Evolutionary conservation across 2,888 invertebrate species (phyloP), one percentile per base, ranked within the genome.

Genomic region (Trachelus stipa): DNA sequence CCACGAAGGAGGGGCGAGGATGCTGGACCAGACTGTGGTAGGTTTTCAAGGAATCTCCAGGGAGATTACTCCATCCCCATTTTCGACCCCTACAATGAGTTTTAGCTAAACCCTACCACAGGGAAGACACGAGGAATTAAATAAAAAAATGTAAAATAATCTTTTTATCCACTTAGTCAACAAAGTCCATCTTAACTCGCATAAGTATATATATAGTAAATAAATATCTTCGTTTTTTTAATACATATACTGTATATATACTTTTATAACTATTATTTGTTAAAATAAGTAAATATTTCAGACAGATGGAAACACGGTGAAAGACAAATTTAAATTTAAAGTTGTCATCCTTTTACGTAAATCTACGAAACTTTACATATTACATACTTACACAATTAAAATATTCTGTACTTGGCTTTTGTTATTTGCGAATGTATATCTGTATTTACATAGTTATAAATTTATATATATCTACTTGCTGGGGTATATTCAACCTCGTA

Each of bases 331-430:
- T 56, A 9, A 23, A 56, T 56, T 0, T 23, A 23, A 23, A 2
- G 56, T 56, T 23, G 9, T 56, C 23, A 56, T 56, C 23, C 23
- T 23, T 23, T 23, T 23, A 23, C 9, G 56, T 37, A 40, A 77
- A 56, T 68, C 73, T 77, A 77, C 68, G 73, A 68, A 83, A 86
- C 81, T 82, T 86, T 82, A 81, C 81, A 15, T 23, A 56, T 23
- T 56, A 23, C 23, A 12, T 82, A 84, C 84, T 85, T 84, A 83
- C 84, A 82, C 82, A 86, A 83, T 80, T 82, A 81, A 86, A 84
- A 81, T 84, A 84, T 82, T 81, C 79, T 75, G 74, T 77, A 77
- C 33, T 34, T 12, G 31, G 11, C 31, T 71, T 12, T 23, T 31
- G 33, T 71, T 71, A 31, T 12, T 31, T 76, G 73, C 31, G 73